Evolutionary conservation across 2,797 vertebrate species (phyloP), one percentile per base, ranked within the genome.

Genomic region (Megalops cyprinoides): DNA sequence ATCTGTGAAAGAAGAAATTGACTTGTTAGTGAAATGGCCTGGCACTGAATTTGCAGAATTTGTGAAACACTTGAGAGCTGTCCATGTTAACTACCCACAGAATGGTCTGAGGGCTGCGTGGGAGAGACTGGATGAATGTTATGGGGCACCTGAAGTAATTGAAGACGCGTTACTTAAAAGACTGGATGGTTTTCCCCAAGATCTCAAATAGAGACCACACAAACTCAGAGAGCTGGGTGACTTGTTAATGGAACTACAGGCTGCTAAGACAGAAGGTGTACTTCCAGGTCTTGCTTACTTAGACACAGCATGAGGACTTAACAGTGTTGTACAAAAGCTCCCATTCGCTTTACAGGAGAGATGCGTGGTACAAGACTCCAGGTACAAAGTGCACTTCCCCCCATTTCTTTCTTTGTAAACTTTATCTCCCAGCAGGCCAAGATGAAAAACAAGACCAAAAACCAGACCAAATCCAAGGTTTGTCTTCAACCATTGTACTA

Each of bases 301-400:
- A 9, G 9, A 62, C 58, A 62, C 58, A 10, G 58, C 58, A 15
- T 18, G 18, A 28, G 58, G 58, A 4, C 62, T 28, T 5, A 62
- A 25, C 58, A 62, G 58, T 58, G 62, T 62, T 62, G 58, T 62
- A n/a, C 58, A 62, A 28, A 62, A 62, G n/a, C 4, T 62, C 20
- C 58, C 58, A 9, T 62, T 62, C 58, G 4, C 58, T 25, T 28
- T 62, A 62, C 58, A 62, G 20, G 78, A 79, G 58, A 62, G n/a
- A 62, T 62, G 58, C 58, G 20, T 62, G 58, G 5, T 28, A 25
- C 58, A 62, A 14, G 58, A 58, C 5, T 62, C 58, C 9, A 9
- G 20, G n/a, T 62, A 62, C 20, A 62, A 62, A 15, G 58, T 62
- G 5, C 58, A 4, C 20, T 62, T 62, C 58, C 58, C 18, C 20